These are phyloP conservation scores for Cyprinodon tularosa DNA, from an alignment of 2,113 vertebrate genomes.

Conservation along the genomic window DNA sequence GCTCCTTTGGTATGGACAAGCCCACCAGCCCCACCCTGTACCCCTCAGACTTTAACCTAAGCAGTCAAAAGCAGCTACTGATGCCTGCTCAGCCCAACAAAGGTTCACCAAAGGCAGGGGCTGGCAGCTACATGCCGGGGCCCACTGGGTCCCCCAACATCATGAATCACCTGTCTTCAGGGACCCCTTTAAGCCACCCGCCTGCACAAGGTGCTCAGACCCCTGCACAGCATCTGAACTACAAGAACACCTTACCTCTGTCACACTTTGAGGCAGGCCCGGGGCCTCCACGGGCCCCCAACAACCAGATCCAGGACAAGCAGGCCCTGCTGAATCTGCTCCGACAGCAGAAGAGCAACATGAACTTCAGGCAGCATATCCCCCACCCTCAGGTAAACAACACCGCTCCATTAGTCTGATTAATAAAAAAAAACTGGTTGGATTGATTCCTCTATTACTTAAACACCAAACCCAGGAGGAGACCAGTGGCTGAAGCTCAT, in stretches of 20 bases:
- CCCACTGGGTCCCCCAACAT: slow-evolving; percentile 80
- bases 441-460: too few relatives aligned
- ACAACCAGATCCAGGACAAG: slow-evolving; percentile 81
- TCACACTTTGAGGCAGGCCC: slow-evolving; percentile 90
- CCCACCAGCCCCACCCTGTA: slow-evolving; percentile 89
- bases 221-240: slow-evolving; percentile 80
- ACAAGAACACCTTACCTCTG: slow-evolving; percentile 94
- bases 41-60: slow-evolving; percentile 88
- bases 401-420: too few relatives aligned
- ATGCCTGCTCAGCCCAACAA: slow-evolving; percentile 84
- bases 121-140: slow-evolving; percentile 79
- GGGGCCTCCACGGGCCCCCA: slow-evolving; percentile 67
- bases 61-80: slow-evolving; percentile 87
- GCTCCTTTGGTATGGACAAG: slow-evolving; percentile 89
- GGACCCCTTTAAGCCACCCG: slow-evolving; percentile 79
- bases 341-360: slow-evolving; percentile 86
- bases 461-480: too few relatives aligned
- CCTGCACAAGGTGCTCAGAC: slow-evolving; percentile 76
- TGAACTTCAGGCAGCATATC: slow-evolving; percentile 83
- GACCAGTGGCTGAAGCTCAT: too few relatives aligned
- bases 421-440: too few relatives aligned
- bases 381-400: slow-evolving; percentile 82
- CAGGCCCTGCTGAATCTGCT: slow-evolving; percentile 82
- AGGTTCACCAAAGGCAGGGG: slow-evolving; percentile 86
- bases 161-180: slow-evolving; percentile 79